These are phyloP conservation scores for Centropus unirufus DNA, from an alignment of 2,113 vertebrate species.

Conservation along the genomic window DNA sequence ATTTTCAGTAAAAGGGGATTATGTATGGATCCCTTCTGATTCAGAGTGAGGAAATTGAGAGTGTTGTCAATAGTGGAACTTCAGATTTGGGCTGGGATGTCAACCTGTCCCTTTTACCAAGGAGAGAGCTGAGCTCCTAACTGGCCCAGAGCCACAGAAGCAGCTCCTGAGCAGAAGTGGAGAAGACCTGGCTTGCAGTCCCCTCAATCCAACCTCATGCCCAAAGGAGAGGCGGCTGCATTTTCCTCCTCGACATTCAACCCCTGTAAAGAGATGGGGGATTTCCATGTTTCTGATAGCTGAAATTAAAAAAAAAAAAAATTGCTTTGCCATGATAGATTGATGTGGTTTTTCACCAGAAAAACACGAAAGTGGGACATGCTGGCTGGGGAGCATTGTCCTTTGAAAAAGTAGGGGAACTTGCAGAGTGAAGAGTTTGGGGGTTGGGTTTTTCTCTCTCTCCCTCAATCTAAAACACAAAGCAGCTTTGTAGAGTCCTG, in stretches of 20 bases:
- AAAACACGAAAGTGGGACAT: neutral
- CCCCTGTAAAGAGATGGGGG: neutral
- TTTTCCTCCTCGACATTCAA: neutral
- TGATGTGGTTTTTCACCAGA: neutral
- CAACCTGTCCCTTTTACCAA: neutral
- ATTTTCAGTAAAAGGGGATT: neutral
- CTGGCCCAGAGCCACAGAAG: neutral
- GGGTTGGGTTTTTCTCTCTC: neutral
- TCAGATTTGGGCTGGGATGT: neutral
- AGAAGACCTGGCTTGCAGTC: neutral
- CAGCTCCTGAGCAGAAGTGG: neutral
- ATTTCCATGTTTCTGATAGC: neutral
- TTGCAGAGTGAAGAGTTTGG: neutral
- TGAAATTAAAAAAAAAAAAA: neutral
- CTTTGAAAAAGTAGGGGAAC: neutral
- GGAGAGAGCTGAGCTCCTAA: neutral
- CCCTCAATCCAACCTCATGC: neutral
- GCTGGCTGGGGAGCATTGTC: rapidly evolving
- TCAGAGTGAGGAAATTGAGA: neutral
- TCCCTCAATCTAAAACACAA: neutral
- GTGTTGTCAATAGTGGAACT: neutral
- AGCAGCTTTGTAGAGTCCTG: neutral
- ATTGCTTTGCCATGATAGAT: neutral
- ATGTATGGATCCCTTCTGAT: neutral
- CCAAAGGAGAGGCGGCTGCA: neutral